Evolutionary conservation across 2,888 invertebrate species (phyloP).

Genomic region (Eilema griseolum): DNA sequence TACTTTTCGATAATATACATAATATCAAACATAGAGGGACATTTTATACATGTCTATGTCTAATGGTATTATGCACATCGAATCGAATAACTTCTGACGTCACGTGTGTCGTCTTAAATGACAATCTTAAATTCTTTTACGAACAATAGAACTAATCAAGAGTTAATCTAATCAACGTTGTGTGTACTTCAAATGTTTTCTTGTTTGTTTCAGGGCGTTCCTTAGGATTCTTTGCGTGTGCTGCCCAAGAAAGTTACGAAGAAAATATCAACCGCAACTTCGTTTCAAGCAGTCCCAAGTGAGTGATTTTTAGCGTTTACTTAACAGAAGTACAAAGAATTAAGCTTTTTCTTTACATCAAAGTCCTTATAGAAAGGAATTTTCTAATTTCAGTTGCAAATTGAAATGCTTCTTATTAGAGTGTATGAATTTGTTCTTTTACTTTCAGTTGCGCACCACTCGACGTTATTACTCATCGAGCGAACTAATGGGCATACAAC

Average conservation of each 20-base stretch:
- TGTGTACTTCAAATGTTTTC: slow-evolving; percentile 12
- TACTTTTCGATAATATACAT: too few relatives aligned
- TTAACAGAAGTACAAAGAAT: slow-evolving; percentile 39
- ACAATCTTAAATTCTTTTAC: too few relatives aligned
- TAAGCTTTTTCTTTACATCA: slow-evolving; percentile 55
- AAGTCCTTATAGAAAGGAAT: slow-evolving; percentile 36
- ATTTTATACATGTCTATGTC: too few relatives aligned
- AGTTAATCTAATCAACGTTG: slow-evolving; percentile 16
- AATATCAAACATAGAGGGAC: too few relatives aligned
- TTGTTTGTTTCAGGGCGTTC: slow-evolving; percentile 93
- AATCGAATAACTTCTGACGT: too few relatives aligned
- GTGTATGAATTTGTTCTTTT: slow-evolving; percentile 69
- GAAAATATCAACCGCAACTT: slow-evolving; percentile 94
- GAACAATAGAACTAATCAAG: slow-evolving; percentile 32
- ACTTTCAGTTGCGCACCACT: slow-evolving; percentile 92
- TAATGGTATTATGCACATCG: too few relatives aligned
- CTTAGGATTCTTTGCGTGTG: slow-evolving; percentile 96
- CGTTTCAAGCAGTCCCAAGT: slow-evolving; percentile 95
- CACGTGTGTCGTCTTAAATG: too few relatives aligned
- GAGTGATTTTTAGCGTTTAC: slow-evolving; percentile 32
- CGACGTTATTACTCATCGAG: slow-evolving; percentile 93
- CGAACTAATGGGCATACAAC: slow-evolving; percentile 90
- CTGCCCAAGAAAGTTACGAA: slow-evolving; percentile 93
- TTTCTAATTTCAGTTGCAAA: slow-evolving; percentile 48
- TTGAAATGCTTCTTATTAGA: slow-evolving; percentile 52